Evolutionary conservation across 2,888 invertebrate species (phyloP), one percentile per base, ranked within the genome.

Genomic region (Eupithecia pulchellata): DNA sequence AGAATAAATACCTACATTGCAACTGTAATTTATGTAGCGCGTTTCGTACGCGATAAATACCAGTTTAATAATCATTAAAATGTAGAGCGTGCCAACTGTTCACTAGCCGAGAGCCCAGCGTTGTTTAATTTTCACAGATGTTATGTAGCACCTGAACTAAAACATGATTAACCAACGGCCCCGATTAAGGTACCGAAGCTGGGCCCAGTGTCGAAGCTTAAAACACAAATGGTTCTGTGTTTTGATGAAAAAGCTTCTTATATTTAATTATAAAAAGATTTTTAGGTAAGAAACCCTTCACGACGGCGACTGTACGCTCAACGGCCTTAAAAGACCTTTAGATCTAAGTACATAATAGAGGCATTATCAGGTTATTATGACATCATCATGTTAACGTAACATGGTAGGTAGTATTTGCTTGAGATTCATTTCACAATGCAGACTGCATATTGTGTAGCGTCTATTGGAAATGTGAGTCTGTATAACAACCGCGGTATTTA

Each of bases 391-490:
- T 47, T 25, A 66, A 71, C 68, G 75, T 76, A 77, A 75, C 74
- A 36, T 61, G 13, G 61, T 65, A 62, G 34, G 61, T 65, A 67
- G 34, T 34, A 62, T n/a, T 61, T 66, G 64, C 72, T 69, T 66
- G 72, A 75, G 76, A 79, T 79, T 75, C 64, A 73, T 82, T 81
- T 81, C 79, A 79, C 77, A 80, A 79, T 75, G 64, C 71, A 61
- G 42, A 52, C 34, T 32, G 32, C 52, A n/a, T 52, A 64, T n/a
- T 57, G 34, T 61, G 25, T 52, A 13, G 52, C 25, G 25, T 61
- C 61, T 69, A 69, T 70, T 69, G 64, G 78, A 79, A 77, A 82
- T 76, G 72, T 66, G 69, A 79, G 72, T 58, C 60, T 29, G 36
- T 9, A 39, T 64, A 63, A 60, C 67, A 62, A 52, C 34, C 63